Evolutionary conservation across 2,797 vertebrate species (phyloP), one percentile per base, ranked within the genome.

Genomic region (Oreonectes daqikongensis): DNA sequence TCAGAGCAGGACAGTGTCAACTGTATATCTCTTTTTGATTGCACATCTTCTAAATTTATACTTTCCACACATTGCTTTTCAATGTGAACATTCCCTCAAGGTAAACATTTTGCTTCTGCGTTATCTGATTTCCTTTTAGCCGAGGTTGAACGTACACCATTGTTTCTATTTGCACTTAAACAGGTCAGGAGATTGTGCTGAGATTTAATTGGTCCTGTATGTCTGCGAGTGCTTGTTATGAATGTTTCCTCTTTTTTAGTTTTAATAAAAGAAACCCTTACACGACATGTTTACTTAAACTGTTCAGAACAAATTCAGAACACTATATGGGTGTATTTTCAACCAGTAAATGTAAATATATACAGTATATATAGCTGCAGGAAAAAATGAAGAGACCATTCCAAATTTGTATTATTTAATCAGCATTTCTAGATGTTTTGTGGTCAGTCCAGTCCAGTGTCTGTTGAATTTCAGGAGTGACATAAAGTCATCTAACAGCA

Each of bases 1-100:
- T 80, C 69, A 82, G 50, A 60, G 48, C 67, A 71, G 72, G 79
- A 53, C 46, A 70, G 59, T 59, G 60, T 75, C 52, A 46, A 30
- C 48, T 72, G 55, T 48, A 75, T 69, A 67, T 72, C 48, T 63
- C 24, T 77, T 35, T 71, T 48, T 48, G 68, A 61, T 65, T 61
- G 71, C 50, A 40, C 59, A 71, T 53, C 40, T 75, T 70, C 35
- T 55, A 80, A 46, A 71, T 70, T 65, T 75, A 26, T 17, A 32
- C 30, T 28, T 38, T 26, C 24, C 4, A 32, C 42, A 67, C 44
- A 40, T 22, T 48, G 14, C 44, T 50, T 35, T 17, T 40, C 42
- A 20, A 5, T 60, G 32, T 24, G 26, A 52, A 28, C 2, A 14
- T 28, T 63, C 35, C 63, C 42, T 52, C 4, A 61, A 38, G 12